phyloP scores from a whole-genome alignment of 2,113 vertebrate species.

The Malurus alboscapulatus region DNA sequence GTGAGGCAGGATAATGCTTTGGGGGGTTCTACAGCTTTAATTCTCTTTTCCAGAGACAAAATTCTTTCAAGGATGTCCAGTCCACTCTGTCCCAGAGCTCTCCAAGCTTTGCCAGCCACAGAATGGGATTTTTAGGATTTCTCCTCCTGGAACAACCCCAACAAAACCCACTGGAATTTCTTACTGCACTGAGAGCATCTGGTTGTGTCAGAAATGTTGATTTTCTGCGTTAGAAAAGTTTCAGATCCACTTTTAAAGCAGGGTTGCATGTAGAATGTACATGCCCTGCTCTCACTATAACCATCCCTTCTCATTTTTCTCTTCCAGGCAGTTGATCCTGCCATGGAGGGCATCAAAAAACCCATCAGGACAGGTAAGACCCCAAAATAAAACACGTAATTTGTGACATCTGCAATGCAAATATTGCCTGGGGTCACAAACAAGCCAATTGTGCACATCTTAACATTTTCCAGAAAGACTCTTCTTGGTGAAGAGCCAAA shows the following conservation, averaged over 20 bases:
- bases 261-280: accelerated
- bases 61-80: background rate
- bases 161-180: background rate
- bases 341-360: background rate
- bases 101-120: background rate
- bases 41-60: too few relatives aligned
- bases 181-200: background rate
- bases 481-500: background rate
- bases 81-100: background rate
- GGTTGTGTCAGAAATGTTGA: background rate
- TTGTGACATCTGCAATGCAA: background rate
- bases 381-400: background rate
- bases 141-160: background rate
- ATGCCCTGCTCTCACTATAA: background rate
- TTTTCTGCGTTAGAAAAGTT: background rate
- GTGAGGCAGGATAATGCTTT: background rate
- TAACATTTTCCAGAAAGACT: background rate
- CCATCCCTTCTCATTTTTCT: background rate
- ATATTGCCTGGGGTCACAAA: background rate
- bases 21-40: background rate
- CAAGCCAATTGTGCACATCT: background rate
- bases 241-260: background rate
- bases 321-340: conserved; percentile 29
- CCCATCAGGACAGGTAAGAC: conserved; percentile 43
- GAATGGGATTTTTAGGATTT: background rate